Evolutionary conservation across 1,140 invertebrate genomes (phyloP).

Genomic region (Lineus longissimus): DNA sequence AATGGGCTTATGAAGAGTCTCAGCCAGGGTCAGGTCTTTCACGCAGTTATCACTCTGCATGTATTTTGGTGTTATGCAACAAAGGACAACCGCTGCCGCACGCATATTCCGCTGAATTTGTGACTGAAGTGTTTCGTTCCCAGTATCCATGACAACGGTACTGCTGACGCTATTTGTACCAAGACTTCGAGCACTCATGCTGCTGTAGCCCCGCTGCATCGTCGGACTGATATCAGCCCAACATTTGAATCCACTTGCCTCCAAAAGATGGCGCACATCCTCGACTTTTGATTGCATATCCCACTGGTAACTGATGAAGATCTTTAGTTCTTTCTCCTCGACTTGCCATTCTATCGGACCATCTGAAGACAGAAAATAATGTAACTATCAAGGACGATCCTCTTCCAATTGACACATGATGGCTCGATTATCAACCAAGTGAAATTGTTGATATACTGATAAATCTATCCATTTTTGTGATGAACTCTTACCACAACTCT

Average conservation of each 20-base stretch:
- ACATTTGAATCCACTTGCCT: conserved; percentile 51
- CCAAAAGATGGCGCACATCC: conserved; percentile 49
- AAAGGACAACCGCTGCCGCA: conserved; percentile 44
- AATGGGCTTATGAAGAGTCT: conserved; percentile 55
- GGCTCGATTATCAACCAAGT: too few relatives aligned
- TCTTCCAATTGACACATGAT: too few relatives aligned
- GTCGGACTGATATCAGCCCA: conserved; percentile 54
- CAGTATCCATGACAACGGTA: conserved; percentile 21
- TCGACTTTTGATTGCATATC: conserved; percentile 53
- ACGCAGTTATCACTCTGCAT: conserved; percentile 55
- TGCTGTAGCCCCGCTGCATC: conserved; percentile 41
- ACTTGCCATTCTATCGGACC: not conserved
- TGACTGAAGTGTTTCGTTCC: conserved; percentile 34
- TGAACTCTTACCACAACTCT: too few relatives aligned
- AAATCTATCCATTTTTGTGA: too few relatives aligned
- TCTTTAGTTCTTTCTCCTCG: conserved; percentile 33
- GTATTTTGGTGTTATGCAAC: conserved; percentile 57
- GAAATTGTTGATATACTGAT: too few relatives aligned
- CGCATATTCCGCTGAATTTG: conserved; percentile 48
- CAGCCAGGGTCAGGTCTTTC: conserved; percentile 55
- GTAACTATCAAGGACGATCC: too few relatives aligned
- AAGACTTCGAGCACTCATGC: conserved; percentile 32
- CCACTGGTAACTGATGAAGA: conserved; percentile 58
- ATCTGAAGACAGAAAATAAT: too few relatives aligned
- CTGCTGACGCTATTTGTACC: conserved; percentile 2